phyloP scores from a whole-genome alignment of 2,797 vertebrate genomes.

The Peromyscus melanophrys region DNA sequence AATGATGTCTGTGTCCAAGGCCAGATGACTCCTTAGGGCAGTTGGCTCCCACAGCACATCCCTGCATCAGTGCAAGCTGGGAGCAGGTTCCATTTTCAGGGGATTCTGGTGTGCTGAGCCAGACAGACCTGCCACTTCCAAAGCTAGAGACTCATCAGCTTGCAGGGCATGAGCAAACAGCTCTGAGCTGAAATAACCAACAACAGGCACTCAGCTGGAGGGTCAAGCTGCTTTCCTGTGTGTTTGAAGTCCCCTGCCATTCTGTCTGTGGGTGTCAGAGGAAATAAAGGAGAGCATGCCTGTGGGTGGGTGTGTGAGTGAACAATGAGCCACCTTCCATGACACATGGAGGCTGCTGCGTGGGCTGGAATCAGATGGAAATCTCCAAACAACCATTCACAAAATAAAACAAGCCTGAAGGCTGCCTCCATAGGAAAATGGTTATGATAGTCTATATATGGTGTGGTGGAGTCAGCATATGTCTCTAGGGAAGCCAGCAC shows the following conservation, averaged over 20 bases:
- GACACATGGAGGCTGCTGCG: not conserved
- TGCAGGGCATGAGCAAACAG: constrained; percentile 15
- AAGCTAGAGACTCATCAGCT: constrained; percentile 63
- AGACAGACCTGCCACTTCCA: constrained; percentile 52
- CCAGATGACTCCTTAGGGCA: not conserved
- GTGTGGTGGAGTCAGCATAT: constrained; percentile 6
- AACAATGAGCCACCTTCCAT: constrained; percentile 29
- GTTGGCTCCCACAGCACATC: not conserved
- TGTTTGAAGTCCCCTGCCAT: constrained; percentile 71
- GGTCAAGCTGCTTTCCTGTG: constrained; percentile 71
- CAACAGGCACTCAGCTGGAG: constrained; percentile 1
- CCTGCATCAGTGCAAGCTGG: not conserved
- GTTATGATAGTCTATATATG: no score
- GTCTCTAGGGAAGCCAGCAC: not conserved
- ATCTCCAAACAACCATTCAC: constrained; percentile 45
- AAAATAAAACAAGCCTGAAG: constrained; percentile 31
- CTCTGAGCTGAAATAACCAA: constrained; percentile 72
- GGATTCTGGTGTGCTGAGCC: constrained; percentile 37
- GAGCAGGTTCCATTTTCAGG: not conserved
- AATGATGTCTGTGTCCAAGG: not conserved
- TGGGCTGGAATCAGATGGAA: constrained; percentile 33
- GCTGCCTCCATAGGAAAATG: not conserved
- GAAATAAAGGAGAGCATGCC: constrained; percentile 65
- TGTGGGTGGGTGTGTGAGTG: not conserved
- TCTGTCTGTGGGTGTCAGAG: constrained; percentile 76